Base-by-base conservation (phyloP, 2,797 vertebrate genomes). In the Muraenolepis orangiensis region DNA sequence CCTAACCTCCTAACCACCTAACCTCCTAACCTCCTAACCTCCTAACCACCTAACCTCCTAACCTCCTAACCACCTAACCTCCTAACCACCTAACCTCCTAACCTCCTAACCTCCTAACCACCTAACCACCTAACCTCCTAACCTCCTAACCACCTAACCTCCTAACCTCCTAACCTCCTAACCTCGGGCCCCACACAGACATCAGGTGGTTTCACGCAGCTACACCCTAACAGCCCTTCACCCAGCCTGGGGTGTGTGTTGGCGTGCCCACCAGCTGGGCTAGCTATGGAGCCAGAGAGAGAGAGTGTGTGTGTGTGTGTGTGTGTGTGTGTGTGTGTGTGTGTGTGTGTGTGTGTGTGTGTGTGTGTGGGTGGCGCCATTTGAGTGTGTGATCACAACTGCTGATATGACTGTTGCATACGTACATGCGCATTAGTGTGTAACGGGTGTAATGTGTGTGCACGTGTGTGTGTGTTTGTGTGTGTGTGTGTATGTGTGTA, bases 161-260 rank as follows among this genome's bases (percentile, higher is more conserved):
- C 69, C 18, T 80, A 81, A 78, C 76, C 8, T 23, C 78, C 74
- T 67, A 70, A 16, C 5, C 66, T 68, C 79, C 40, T n/a, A n/a
- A 76, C 80, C 40, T 51, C 40, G 76, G 74, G 76, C 34, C 26
- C 70, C 80, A 80, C 83, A 70, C 79, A 28, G 64, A 80, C 77
- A 82, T 46, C 42, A 46, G 42, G 42, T 46, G 42, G 42, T 46
- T 4, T 14, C 42, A n/a, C n/a, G n/a, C n/a, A 16, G 16, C 42
- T 16, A 46, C 16, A 16, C 42, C 16, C 42, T 46, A 16, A 46
- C 42, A 20, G 23, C 29, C 64, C 2, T 66, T 6, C 23, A 64
- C 61, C 20, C 61, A 64, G 74, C 74, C 77, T 40, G 71, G 29
- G 32, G 32, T 34, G 32, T 34, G 32, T 34, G 32, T 34, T 34